These are phyloP conservation scores for Acanthococcus lagerstroemiae DNA, from an alignment of 2,888 invertebrate genomes.

Conservation along the genomic window DNA sequence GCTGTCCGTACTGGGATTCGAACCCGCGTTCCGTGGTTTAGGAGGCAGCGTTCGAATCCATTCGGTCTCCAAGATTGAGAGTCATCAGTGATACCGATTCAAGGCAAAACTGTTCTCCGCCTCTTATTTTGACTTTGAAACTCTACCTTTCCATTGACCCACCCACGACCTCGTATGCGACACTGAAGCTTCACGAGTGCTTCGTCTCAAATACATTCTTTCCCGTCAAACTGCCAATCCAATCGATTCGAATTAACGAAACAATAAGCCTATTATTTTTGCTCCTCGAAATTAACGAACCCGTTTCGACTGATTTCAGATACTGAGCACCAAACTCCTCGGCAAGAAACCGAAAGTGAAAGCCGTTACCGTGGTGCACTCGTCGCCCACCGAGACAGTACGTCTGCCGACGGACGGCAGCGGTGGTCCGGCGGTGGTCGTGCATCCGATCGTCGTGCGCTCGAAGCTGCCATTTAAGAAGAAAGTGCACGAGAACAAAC, in stretches of 20 bases:
- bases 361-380: constrained; percentile 80
- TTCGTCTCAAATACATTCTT: no score
- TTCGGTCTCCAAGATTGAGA: no score
- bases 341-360: constrained; percentile 76
- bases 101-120: no score
- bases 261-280: neutral
- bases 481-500: constrained; percentile 50
- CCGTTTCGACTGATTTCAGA: constrained; percentile 45
- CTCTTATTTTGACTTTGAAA: no score
- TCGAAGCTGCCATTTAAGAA: constrained; percentile 79
- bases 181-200: no score
- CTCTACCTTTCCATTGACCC: no score
- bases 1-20: no score
- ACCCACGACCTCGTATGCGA: no score
- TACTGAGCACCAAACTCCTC: constrained; percentile 67
- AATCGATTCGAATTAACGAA: neutral
- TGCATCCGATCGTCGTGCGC: constrained; percentile 71
- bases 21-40: no score
- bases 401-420: constrained; percentile 56
- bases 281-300: neutral
- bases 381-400: constrained; percentile 79
- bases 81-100: no score
- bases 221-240: no score
- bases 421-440: constrained; percentile 43
- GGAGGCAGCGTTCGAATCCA: no score